Conservation (phyloP, 1,140 invertebrate genomes). For the Octopus sinensis region DNA sequence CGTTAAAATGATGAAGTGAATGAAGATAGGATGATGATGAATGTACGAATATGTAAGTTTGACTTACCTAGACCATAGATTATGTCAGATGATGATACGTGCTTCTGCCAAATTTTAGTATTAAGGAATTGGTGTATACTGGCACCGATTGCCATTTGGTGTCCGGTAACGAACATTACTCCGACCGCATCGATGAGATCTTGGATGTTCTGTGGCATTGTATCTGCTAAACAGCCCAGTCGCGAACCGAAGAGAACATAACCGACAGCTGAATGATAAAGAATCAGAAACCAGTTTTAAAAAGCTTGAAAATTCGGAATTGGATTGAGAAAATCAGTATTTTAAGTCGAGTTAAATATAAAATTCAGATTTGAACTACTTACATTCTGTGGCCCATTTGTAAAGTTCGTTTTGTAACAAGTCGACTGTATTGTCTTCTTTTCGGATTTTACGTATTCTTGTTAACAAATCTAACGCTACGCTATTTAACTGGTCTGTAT, state of each 20-base stretch:
- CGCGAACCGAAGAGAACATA: constrained; percentile 33
- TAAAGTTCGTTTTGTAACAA: constrained; percentile 35
- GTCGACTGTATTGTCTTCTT: constrained; percentile 28
- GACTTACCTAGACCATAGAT: constrained; percentile 39
- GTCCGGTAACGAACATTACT: constrained; percentile 37
- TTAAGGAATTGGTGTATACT: constrained; percentile 35
- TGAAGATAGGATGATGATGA: background rate
- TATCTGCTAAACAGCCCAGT: constrained; percentile 35
- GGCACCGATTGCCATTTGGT: constrained; percentile 39
- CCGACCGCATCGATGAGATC: constrained; percentile 36
- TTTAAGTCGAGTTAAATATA: no score
- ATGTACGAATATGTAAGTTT: background rate
- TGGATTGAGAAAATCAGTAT: no score
- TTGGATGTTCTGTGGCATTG: constrained; percentile 31
- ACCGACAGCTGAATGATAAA: constrained; percentile 34
- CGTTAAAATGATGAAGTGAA: no score
- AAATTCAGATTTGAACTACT: constrained; percentile 10
- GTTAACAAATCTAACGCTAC: constrained; percentile 30
- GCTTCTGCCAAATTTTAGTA: constrained; percentile 36
- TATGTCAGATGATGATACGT: constrained; percentile 39
- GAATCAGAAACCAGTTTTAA: background rate
- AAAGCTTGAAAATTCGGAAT: no score
- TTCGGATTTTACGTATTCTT: constrained; percentile 25
- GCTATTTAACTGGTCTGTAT: constrained; percentile 28
- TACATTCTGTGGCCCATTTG: constrained; percentile 44